phyloP scores from a whole-genome alignment of 30 jellyfish, hydroid and myxozoan genomes.

The Euphysa ruthae region DNA sequence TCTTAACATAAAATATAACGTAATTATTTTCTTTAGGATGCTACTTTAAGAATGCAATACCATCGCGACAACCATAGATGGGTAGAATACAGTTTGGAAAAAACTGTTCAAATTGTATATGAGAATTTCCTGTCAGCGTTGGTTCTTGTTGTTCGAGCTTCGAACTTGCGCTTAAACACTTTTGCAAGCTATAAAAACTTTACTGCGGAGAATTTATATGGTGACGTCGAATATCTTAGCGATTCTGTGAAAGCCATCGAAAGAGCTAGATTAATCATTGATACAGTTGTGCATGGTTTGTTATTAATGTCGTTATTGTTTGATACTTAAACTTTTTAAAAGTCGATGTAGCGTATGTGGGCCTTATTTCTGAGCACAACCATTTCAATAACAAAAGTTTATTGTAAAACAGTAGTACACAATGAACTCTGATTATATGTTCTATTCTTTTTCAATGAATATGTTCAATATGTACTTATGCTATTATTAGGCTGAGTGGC shows the following conservation, averaged over 20 bases:
- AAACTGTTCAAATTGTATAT: constrained; percentile 41
- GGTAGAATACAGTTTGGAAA: constrained; percentile 65
- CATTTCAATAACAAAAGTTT: no score
- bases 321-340: no score
- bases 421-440: no score
- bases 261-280: not conserved
- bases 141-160: constrained; percentile 47
- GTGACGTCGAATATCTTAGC: constrained; percentile 51
- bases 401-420: no score
- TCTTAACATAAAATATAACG: not conserved
- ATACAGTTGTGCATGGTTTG: no score
- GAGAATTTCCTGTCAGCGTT: constrained; percentile 38
- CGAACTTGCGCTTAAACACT: constrained; percentile 36
- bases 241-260: constrained; percentile 33
- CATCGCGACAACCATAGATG: constrained; percentile 62
- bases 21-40: constrained; percentile 28
- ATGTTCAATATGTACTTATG: no score
- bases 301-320: no score
- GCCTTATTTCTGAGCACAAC: no score
- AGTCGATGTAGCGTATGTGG: no score
- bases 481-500: no score
- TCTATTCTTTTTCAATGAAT: no score
- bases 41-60: constrained; percentile 43
- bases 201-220: constrained; percentile 50
- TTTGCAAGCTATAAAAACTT: constrained; percentile 65